Evolutionary conservation across 1,140 invertebrate genomes (phyloP).

Genomic region (Coelopa frigida): DNA sequence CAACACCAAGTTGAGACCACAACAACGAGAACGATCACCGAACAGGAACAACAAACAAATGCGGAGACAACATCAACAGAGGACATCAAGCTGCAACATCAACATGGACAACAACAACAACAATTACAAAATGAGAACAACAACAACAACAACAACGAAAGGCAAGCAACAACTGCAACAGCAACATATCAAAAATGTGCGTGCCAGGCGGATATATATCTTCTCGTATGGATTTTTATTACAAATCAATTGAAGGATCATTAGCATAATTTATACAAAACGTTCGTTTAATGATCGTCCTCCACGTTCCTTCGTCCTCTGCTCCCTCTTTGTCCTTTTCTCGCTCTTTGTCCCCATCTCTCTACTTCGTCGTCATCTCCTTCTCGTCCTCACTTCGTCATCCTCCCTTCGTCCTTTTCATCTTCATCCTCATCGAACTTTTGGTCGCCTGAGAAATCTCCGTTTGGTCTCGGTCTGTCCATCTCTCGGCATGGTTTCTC

Average conservation of each 20-base stretch:
- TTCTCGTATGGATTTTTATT: conserved; percentile 44
- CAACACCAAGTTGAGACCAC: too few relatives aligned
- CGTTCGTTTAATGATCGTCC: conserved; percentile 41
- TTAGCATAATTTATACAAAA: conserved; percentile 47
- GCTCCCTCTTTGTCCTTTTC: not conserved
- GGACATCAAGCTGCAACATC: not conserved
- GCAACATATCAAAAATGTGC: conserved; percentile 25
- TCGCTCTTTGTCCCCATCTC: conserved; percentile 3
- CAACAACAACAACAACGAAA: not conserved
- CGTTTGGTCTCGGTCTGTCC: too few relatives aligned
- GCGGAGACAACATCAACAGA: not conserved
- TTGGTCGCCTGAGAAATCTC: too few relatives aligned
- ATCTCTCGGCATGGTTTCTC: too few relatives aligned
- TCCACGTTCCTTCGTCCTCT: conserved; percentile 1
- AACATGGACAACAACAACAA: not conserved
- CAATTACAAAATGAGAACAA: not conserved
- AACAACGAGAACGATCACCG: too few relatives aligned
- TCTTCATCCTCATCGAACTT: too few relatives aligned
- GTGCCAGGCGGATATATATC: conserved; percentile 43
- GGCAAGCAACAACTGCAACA: not conserved
- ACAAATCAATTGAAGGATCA: conserved; percentile 46
- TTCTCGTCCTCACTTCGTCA: too few relatives aligned
- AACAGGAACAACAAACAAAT: too few relatives aligned
- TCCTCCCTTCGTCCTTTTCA: too few relatives aligned
- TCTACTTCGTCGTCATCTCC: too few relatives aligned